These are phyloP conservation scores for Drosophila pseudoananassae DNA, from an alignment of 1,140 invertebrate genomes.

Conservation along the genomic window DNA sequence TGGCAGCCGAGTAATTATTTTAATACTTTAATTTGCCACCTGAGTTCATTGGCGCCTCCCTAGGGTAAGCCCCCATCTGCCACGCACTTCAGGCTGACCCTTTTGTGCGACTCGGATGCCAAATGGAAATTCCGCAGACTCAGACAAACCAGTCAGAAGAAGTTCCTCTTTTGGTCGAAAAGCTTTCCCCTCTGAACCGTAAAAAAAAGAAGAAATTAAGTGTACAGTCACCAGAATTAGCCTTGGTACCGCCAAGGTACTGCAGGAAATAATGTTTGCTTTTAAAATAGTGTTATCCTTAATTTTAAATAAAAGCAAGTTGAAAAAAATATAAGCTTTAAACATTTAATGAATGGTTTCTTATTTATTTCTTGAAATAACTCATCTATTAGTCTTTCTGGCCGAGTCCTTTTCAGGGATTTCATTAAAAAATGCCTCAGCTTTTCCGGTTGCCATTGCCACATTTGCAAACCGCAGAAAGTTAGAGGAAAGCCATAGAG, in stretches of 20 bases:
- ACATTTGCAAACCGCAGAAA: slow-evolving; percentile 52
- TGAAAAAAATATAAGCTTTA: neutral
- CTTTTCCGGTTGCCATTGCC: slow-evolving; percentile 64
- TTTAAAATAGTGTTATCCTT: neutral
- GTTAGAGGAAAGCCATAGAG: slow-evolving; percentile 9
- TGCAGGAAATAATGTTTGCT: neutral
- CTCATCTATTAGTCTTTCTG: slow-evolving; percentile 36
- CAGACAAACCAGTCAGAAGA: slow-evolving; percentile 56
- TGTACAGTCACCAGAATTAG: slow-evolving; percentile 37
- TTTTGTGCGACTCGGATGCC: slow-evolving; percentile 43
- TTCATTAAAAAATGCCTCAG: slow-evolving; percentile 71
- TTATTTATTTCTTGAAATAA: neutral
- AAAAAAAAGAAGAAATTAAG: slow-evolving; percentile 32
- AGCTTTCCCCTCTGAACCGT: neutral
- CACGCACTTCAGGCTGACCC: slow-evolving; percentile 17
- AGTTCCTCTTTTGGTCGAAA: slow-evolving; percentile 56
- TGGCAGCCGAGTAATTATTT: slow-evolving; percentile 57
- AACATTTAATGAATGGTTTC: no score
- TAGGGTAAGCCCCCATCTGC: slow-evolving; percentile 4
- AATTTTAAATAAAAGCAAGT: no score
- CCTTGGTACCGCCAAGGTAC: neutral
- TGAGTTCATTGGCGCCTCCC: slow-evolving; percentile 64
- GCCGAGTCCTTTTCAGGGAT: slow-evolving; percentile 38
- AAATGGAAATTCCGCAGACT: slow-evolving; percentile 66
- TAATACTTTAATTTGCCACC: slow-evolving; percentile 80